Percentiles rank a stretch among this genome's conserved stretches.
These are phyloP conservation scores for Daktulosphaira vitifoliae DNA, from an alignment of 1,140 invertebrate genomes.

Conservation along the genomic window DNA sequence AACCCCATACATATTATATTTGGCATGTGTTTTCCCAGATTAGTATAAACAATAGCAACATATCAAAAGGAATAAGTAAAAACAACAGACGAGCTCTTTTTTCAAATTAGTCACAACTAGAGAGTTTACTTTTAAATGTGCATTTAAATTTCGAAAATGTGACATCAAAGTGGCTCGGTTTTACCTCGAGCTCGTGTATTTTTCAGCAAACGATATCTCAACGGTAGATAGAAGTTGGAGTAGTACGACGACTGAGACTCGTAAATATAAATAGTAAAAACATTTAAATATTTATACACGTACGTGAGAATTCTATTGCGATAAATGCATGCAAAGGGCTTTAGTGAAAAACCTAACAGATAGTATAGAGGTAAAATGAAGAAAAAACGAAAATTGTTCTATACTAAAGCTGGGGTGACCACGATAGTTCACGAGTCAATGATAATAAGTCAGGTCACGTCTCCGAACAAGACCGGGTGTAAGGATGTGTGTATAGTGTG, in stretches of 20 bases:
- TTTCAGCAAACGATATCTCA: not conserved
- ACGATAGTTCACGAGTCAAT: not conserved
- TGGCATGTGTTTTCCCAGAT: not conserved
- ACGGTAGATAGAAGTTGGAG: too few species aligned
- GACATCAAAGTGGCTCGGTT: not conserved
- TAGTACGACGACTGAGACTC: not conserved
- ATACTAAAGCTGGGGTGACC: not conserved
- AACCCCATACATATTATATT: slow-evolving; percentile 10
- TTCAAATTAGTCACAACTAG: too few species aligned
- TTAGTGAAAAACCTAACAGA: not conserved
- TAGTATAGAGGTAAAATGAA: not conserved
- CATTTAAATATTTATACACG: slow-evolving; percentile 31
- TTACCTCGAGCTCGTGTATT: not conserved
- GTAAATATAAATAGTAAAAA: slow-evolving; percentile 29
- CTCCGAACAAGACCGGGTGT: not conserved
- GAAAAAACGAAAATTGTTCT: slow-evolving; percentile 11
- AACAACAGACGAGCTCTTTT: not conserved
- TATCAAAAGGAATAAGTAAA: not conserved
- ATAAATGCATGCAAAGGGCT: too few species aligned
- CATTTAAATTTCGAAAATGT: too few species aligned
- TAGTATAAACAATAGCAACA: not conserved
- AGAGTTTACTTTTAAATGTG: too few species aligned
- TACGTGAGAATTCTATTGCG: slow-evolving; percentile 24
- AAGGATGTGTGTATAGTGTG: not conserved
- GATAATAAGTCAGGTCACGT: slow-evolving; percentile 18